These are phyloP conservation scores for Pentamera pediparva DNA, from an alignment of 53 echinoderm and acorn worm species.

Conservation along the genomic window DNA sequence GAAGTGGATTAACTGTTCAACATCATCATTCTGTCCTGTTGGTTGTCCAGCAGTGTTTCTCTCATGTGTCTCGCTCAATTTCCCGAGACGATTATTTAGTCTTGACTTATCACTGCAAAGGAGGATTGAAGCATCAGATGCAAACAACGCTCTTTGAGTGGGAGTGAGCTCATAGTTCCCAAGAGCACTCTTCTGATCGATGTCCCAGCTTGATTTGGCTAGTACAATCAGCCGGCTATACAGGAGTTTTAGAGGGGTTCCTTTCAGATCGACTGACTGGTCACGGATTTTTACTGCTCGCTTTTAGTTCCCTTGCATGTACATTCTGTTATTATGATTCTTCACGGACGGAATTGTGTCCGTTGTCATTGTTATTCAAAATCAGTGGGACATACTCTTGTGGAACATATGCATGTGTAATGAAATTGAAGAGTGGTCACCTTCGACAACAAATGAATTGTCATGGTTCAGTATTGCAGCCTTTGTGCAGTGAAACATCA, in stretches of 20 bases:
- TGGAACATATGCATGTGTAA: slow-evolving; percentile 47
- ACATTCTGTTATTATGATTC: slow-evolving; percentile 47
- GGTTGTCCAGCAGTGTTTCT: slow-evolving; percentile 25
- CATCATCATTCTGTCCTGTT: slow-evolving; percentile 3
- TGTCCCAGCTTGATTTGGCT: slow-evolving; percentile 45
- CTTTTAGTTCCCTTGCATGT: slow-evolving; percentile 16
- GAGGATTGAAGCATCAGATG: slow-evolving; percentile 32
- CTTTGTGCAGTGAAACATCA: slow-evolving; percentile 11
- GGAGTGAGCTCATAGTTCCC: slow-evolving; percentile 39
- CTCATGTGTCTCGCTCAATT: slow-evolving; percentile 14
- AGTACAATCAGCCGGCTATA: slow-evolving; percentile 40
- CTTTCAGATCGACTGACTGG: slow-evolving; percentile 57
- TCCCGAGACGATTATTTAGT: slow-evolving; percentile 1
- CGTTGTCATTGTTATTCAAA: slow-evolving; percentile 27
- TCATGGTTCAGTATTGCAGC: slow-evolving; percentile 45
- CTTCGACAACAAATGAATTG: slow-evolving; percentile 42
- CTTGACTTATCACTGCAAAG: slow-evolving; percentile 23
- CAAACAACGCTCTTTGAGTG: slow-evolving; percentile 43
- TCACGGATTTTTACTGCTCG: slow-evolving; percentile 34
- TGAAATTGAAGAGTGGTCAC: slow-evolving; percentile 22
- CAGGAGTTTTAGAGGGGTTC: slow-evolving; percentile 52
- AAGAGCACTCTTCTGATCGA: slow-evolving; percentile 40
- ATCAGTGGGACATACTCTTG: slow-evolving; percentile 47
- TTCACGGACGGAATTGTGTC: slow-evolving; percentile 40
- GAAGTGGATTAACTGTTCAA: not conserved